These are phyloP conservation scores for Agrypnia vestita DNA, from an alignment of 1,140 invertebrate genomes.

Conservation along the genomic window DNA sequence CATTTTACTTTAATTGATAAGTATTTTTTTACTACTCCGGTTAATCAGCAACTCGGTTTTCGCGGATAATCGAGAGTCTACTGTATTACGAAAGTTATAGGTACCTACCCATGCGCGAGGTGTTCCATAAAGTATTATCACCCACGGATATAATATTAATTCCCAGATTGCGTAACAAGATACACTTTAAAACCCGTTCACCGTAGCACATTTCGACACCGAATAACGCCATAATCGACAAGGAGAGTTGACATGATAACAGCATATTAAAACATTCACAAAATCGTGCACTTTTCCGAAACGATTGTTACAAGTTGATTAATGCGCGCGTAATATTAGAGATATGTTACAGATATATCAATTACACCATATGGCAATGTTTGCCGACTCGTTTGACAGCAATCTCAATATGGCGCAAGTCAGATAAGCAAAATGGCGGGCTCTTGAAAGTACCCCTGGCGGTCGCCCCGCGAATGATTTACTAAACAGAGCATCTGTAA, in stretches of 20 bases:
- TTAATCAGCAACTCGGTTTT: too few species aligned
- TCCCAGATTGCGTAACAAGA: conserved; percentile 1
- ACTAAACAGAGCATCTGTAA: conserved; percentile 43
- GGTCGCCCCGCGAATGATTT: conserved; percentile 44
- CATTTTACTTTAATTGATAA: too few species aligned
- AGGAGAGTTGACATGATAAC: conserved; percentile 43
- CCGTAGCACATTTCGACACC: conserved; percentile 16
- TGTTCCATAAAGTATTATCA: conserved; percentile 2
- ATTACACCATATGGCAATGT: conserved; percentile 58
- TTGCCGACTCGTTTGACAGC: conserved; percentile 56
- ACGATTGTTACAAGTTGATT: conserved; percentile 54
- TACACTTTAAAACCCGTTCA: conserved; percentile 14
- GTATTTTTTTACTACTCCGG: too few species aligned
- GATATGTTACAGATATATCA: conserved; percentile 49
- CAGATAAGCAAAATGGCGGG: conserved; percentile 51
- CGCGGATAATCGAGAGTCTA: too few species aligned
- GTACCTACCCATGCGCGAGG: background rate
- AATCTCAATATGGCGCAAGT: conserved; percentile 51
- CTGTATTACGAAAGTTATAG: too few species aligned
- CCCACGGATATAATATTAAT: conserved; percentile 13
- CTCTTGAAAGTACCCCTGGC: conserved; percentile 30
- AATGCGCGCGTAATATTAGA: conserved; percentile 47
- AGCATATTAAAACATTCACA: conserved; percentile 48
- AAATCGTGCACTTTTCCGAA: conserved; percentile 3
- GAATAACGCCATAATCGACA: conserved; percentile 1